Conservation (phyloP, 2,888 invertebrate genomes). For the Leptopilina myrica region DNA sequence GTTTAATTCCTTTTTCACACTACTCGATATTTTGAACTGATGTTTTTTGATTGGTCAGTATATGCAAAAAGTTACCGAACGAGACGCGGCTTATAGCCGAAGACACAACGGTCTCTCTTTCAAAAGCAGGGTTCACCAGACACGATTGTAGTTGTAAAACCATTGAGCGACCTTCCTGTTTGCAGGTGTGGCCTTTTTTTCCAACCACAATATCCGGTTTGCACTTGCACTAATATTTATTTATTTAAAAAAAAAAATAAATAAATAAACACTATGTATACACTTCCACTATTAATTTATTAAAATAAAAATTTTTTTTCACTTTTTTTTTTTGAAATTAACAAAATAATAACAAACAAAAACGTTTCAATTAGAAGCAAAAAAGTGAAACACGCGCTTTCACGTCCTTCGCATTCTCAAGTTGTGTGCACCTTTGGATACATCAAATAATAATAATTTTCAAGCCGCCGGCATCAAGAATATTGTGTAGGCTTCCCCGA, state of each 20-base stretch:
- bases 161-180: slow-evolving; percentile 56
- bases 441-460: slow-evolving; percentile 13
- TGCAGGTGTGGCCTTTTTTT: slow-evolving; percentile 53
- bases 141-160: slow-evolving; percentile 55
- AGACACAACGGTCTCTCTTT: slow-evolving; percentile 55
- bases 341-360: slow-evolving; percentile 21
- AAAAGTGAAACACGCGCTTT: slow-evolving; percentile 6
- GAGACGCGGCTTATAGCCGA: slow-evolving; percentile 57
- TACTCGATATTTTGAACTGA: slow-evolving; percentile 48
- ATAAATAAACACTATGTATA: too few species aligned
- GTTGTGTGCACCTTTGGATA: slow-evolving; percentile 46
- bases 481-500: slow-evolving; percentile 53
- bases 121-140: slow-evolving; percentile 51
- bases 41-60: slow-evolving; percentile 67
- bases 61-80: slow-evolving; percentile 42
- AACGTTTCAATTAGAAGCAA: neutral
- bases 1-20: too few species aligned
- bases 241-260: too few species aligned
- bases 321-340: neutral
- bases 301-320: neutral
- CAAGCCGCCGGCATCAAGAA: slow-evolving; percentile 43
- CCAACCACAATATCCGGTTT: slow-evolving; percentile 43
- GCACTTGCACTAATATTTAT: slow-evolving; percentile 40
- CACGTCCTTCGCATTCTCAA: slow-evolving; percentile 49
- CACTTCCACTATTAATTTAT: neutral